Conservation (phyloP, 2,797 vertebrate genomes). For the Acanthurus lineatus region DNA sequence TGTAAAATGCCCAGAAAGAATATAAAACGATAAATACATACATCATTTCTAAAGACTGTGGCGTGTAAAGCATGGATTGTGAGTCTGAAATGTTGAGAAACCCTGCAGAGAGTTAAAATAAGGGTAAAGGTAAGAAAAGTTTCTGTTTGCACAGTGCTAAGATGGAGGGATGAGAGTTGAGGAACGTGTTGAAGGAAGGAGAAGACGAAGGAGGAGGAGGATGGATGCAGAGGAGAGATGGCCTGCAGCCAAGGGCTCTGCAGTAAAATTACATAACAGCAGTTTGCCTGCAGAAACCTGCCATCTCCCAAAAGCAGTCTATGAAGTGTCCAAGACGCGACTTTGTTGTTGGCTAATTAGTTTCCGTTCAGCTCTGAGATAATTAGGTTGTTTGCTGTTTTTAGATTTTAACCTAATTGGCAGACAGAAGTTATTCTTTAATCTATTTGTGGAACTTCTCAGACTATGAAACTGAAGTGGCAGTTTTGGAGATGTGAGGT, state of each 20-base stretch:
- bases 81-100: background rate
- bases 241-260: conserved; percentile 81
- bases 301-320: conserved; percentile 22
- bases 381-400: conserved; percentile 10
- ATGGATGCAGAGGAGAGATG: conserved; percentile 73
- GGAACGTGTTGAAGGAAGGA: conserved; percentile 27
- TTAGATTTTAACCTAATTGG: too few relatives aligned
- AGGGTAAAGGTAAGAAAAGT: conserved; percentile 38
- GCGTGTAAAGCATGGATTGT: background rate
- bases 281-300: conserved; percentile 67
- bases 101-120: conserved; percentile 11
- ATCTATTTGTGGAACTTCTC: background rate
- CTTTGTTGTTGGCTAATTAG: conserved; percentile 31
- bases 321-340: conserved; percentile 18
- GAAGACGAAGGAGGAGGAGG: conserved; percentile 32
- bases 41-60: background rate
- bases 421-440: too few relatives aligned
- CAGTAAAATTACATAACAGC: conserved; percentile 80
- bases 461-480: too few relatives aligned
- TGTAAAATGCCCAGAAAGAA: background rate
- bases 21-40: background rate
- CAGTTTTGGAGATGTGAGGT: conserved; percentile 6
- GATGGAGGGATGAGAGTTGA: conserved; percentile 56
- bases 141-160: conserved; percentile 29
- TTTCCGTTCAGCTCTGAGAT: conserved; percentile 38